Base-by-base conservation (phyloP, 1,140 invertebrate genomes). In the Arion vulgaris region DNA sequence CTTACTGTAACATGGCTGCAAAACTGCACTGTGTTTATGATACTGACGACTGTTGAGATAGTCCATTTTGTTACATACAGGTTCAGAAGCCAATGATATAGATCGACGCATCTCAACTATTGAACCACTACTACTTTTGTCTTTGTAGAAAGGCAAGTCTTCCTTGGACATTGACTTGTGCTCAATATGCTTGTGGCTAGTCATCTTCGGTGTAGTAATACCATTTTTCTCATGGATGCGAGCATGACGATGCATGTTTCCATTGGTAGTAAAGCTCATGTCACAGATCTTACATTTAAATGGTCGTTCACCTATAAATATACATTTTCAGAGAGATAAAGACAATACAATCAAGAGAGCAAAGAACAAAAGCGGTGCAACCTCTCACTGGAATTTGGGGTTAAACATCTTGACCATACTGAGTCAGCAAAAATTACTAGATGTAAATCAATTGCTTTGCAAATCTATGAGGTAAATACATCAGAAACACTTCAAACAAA, bases 241-340 rank as follows among this genome's bases (percentile, higher is more conserved):
- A 93, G 96, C 94, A 89, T 97, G 96, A 38, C 96, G 93, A 88
- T 96, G 96, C 96, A 97, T 96, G 90, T 96, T 97, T 26, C 96
- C 96, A 90, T 96, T 97, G 4, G 96, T 97, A 45, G 96, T 96
- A 92, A 97, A 97, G 7, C 95, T 95, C 91, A 96, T 95, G 34
- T 95, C 94, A 91, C 96, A 97, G 85, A 95, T 94, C 87, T 95
- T 94, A 91, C 96, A 97, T 86, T 95, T 95, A 91, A 92, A 92
- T 26, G 92, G 92, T 19, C 91, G 85, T 74, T 92, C 91, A 72
- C 91, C 91, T 92, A 85, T 11, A 86, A 86, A 69, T n/a, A 66
- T 34, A n/a, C n/a, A n/a, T n/a, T n/a, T n/a, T n/a, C n/a, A n/a
- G n/a, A n/a, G 36, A 78, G 36, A 49, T n/a, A n/a, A n/a, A n/a